Base-by-base conservation (phyloP, 2,888 invertebrate genomes). In the Lysandra bellargus region DNA sequence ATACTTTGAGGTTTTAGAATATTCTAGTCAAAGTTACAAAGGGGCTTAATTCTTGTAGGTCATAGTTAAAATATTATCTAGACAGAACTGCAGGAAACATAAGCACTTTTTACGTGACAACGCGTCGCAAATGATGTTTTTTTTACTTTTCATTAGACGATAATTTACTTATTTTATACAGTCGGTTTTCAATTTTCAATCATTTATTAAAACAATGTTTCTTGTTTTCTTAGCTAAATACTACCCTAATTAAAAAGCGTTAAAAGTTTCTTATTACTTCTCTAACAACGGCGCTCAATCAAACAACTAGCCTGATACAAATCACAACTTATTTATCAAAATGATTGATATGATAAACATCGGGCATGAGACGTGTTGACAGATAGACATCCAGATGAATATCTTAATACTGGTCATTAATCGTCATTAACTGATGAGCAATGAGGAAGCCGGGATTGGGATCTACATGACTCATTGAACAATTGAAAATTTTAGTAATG, bases 351-450 rank as follows among this genome's bases (percentile, higher is more conserved):
- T 1, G 69, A 37, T 37, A 69, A 64, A 9, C 30, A 23, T 23
- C 30, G 30, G 30, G 33, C 33, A 37, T 14, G 37, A 37, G 69
- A 37, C 33, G 69, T 37, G 33, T 37, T 6, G 69, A 69, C 14
- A 37, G 69, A 6, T 9, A 33, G 33, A 4, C 69, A 64, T 30
- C 17, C 57, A 57, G 57, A 57, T 57, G 3, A 69, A 69, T 69
- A 69, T 69, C 69, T 37, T 69, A 17, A 69, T 64, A 64, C 64
- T 1, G 33, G 69, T 69, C 37, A 69, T 69, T 37, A 69, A 69
- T 69, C 33, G 64, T 30, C 14, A 69, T 69, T 69, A 69, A 69
- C 64, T 37, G 69, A 69, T 69, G 69, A 69, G 33, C 17, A 17
- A 37, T 69, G 69, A 69, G 14, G 69, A 37, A 69, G 69, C 69